Conservation (phyloP, 2,888 invertebrate species). For the Metacarcinus magister region DNA sequence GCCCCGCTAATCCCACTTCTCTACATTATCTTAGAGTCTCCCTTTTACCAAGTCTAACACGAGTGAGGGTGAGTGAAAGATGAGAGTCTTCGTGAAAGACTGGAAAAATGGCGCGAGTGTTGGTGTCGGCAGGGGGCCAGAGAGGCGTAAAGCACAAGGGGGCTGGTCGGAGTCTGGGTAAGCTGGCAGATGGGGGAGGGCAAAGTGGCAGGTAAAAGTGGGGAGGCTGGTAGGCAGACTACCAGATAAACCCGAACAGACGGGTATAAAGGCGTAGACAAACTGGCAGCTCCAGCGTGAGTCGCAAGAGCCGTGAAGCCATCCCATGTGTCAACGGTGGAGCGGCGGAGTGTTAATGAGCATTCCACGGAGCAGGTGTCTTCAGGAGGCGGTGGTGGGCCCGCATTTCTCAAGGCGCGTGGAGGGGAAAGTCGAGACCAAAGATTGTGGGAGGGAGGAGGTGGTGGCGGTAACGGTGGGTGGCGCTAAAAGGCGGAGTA, state of each 20-base stretch:
- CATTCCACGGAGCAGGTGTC: constrained; percentile 74
- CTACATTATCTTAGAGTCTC: not conserved
- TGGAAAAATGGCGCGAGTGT: constrained; percentile 37
- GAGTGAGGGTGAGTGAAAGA: not conserved
- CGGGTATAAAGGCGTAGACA: constrained; percentile 36
- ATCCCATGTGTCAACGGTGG: constrained; percentile 60
- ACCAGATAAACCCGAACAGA: constrained; percentile 27
- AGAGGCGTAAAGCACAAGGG: not conserved
- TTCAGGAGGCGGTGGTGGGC: constrained; percentile 31
- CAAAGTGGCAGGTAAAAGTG: constrained; percentile 48
- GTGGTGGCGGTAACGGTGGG: not conserved
- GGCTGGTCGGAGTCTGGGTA: constrained; percentile 43
- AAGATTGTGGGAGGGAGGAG: constrained; percentile 2
- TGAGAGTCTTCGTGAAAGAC: not conserved
- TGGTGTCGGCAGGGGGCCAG: constrained; percentile 40
- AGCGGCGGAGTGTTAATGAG: constrained; percentile 67
- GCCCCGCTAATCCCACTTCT: not conserved
- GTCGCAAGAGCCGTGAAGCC: constrained; percentile 36
- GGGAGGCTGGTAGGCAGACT: constrained; percentile 37
- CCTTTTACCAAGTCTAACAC: not conserved
- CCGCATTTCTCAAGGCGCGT: constrained; percentile 29
- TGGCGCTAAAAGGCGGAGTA: constrained; percentile 60
- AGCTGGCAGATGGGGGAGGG: constrained; percentile 45
- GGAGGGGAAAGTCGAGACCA: constrained; percentile 39
- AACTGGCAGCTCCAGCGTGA: constrained; percentile 20